Evolutionary conservation across 53 echinoderm and acorn worm species (phyloP), one percentile per base, ranked within the genome.

Genomic region (Paracentrotus lividus): DNA sequence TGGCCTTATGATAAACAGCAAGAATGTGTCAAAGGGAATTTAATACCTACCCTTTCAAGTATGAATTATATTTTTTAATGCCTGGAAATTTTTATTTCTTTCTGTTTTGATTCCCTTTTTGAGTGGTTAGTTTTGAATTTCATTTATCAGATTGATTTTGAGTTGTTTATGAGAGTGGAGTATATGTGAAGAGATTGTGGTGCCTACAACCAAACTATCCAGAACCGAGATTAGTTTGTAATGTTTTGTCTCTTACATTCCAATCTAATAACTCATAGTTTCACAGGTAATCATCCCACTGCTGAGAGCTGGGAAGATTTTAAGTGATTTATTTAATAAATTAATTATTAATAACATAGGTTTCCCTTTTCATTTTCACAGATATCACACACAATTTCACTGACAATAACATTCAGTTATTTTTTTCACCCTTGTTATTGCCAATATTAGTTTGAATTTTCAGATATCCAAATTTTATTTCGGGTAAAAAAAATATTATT

Each of bases 81-180:
- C 40, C 21, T 40, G 36, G 72, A 72, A 72, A 72, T 40, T 40
- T 21, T 36, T 18, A 38, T 72, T 72, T 72, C 72, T 72, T 72
- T 72, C 72, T 72, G 72, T 72, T 72, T 72, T 72, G 72, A 40
- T 72, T 72, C 72, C 72, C 36, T 38, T 29, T 66, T 66, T 29
- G 0, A 8, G 64, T 64, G 31, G 36, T 5, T 40, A 40, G 12
- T 72, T 40, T 72, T 72, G 72, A 20, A 72, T 38, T 72, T 36
- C 72, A 72, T 72, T 72, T 72, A 72, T 72, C 72, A 72, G 0
- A n/a, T n/a, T 6, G 15, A 34, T 38, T 5, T 36, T 9, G 72
- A 38, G 72, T 69, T 72, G 72, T 72, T 72, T 72, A 72, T 72
- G 40, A 8, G 72, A 15, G 31, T 36, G 36, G 40, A 40, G 72